Conservation (phyloP, 2,797 vertebrate genomes). For the Denticeps clupeoides region DNA sequence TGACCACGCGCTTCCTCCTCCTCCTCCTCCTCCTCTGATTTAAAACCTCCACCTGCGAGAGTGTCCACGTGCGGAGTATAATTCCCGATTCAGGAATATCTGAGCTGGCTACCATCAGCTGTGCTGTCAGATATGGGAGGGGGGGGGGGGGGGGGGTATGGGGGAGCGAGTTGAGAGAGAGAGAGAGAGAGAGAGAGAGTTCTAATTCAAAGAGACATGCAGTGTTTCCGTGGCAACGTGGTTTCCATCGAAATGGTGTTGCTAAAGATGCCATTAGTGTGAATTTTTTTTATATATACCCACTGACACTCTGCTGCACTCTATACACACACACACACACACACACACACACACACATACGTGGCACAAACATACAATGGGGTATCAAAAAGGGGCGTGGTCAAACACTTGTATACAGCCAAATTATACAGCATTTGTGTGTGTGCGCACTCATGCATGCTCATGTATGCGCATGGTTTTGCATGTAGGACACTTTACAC, state of each 20-base stretch:
- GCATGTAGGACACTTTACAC: too few species aligned
- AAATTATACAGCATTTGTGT: not conserved
- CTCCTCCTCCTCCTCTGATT: conserved; percentile 22
- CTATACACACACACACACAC: conserved; percentile 17
- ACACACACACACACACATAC: not conserved
- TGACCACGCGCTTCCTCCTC: conserved; percentile 36
- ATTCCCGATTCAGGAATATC: too few species aligned
- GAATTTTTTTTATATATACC: conserved; percentile 58
- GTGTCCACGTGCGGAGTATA: too few species aligned
- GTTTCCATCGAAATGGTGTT: conserved; percentile 66
- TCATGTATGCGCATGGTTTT: not conserved
- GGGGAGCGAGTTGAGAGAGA: too few species aligned
- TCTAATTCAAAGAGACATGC: conserved; percentile 88
- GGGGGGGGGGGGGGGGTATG: conserved; percentile 16
- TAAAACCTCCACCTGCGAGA: conserved; percentile 16
- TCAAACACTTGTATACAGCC: too few species aligned
- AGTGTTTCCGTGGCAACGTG: conserved; percentile 87
- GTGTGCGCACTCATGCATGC: not conserved
- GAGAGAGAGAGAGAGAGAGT: conserved; percentile 64
- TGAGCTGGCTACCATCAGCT: conserved; percentile 57
- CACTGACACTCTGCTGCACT: conserved; percentile 44
- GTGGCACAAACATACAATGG: not conserved
- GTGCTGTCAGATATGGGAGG: conserved; percentile 39
- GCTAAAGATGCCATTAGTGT: conserved; percentile 71
- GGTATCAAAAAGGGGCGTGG: too few species aligned